These are phyloP conservation scores for Eufriesea mexicana DNA, from an alignment of 1,140 invertebrate genomes.

Conservation along the genomic window DNA sequence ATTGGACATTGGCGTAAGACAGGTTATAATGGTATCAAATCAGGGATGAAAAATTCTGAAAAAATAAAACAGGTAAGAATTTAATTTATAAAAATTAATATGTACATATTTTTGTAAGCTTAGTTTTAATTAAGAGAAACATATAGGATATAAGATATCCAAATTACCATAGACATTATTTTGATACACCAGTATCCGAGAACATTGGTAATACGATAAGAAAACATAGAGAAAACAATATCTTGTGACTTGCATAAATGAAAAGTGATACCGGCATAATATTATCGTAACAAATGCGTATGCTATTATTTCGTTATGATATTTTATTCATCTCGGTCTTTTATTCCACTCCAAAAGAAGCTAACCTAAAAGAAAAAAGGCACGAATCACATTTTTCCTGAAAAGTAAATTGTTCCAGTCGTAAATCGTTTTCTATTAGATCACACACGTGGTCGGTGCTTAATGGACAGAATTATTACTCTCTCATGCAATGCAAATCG, in stretches of 20 bases:
- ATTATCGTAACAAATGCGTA: not conserved
- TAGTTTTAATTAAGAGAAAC: no score
- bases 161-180: not conserved
- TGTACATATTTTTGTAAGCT: no score
- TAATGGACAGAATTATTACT: conserved; percentile 19
- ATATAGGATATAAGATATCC: not conserved
- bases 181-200: not conserved
- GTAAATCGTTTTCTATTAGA: conserved; percentile 3
- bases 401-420: not conserved
- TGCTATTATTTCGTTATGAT: not conserved
- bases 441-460: not conserved
- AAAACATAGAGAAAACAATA: not conserved
- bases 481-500: not conserved
- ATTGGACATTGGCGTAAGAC: no score
- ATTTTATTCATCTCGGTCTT: not conserved
- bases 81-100: no score
- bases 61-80: no score
- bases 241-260: not conserved
- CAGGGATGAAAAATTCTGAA: no score
- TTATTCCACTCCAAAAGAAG: not conserved
- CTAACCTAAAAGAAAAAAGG: no score
- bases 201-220: not conserved
- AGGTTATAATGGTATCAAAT: no score
- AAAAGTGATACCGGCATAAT: not conserved
- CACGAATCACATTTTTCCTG: no score